phyloP scores from a whole-genome alignment of 2,113 vertebrate genomes.

The Baryphthengus martii region DNA sequence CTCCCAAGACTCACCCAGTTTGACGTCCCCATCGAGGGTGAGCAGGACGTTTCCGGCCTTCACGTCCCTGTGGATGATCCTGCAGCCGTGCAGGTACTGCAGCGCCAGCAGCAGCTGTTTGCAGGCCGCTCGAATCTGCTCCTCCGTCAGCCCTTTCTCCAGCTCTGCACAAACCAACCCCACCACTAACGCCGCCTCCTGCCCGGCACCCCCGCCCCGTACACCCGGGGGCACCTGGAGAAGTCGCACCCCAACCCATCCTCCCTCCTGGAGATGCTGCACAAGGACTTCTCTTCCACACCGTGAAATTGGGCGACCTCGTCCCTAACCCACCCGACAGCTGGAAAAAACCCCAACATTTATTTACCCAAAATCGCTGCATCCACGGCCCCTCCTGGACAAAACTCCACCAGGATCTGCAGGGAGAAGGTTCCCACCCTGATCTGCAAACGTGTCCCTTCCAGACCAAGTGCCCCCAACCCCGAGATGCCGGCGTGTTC shows the following conservation, averaged over 20 bases:
- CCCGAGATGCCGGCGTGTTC: too few species aligned
- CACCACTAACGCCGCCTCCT: neutral
- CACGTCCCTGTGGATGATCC: slow-evolving; percentile 75
- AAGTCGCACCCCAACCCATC: neutral
- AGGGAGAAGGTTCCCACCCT: neutral
- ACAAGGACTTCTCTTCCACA: neutral
- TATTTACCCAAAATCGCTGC: slow-evolving; percentile 72
- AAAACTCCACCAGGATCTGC: slow-evolving; percentile 77
- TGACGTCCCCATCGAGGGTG: slow-evolving; percentile 69
- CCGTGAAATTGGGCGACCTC: neutral
- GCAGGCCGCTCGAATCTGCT: slow-evolving; percentile 71
- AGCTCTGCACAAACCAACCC: slow-evolving; percentile 46
- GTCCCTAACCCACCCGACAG: neutral
- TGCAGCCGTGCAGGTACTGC: slow-evolving; percentile 65
- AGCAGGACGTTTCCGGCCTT: slow-evolving; percentile 76
- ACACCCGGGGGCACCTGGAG: fast-evolving
- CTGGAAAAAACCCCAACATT: fast-evolving
- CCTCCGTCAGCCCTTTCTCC: slow-evolving; percentile 67
- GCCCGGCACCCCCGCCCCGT: neutral
- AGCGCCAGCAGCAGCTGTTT: slow-evolving; percentile 71
- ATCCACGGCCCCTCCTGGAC: slow-evolving; percentile 74
- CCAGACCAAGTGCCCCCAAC: neutral
- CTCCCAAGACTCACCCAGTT: slow-evolving; percentile 62
- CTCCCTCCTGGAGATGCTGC: neutral
- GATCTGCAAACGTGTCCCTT: neutral